These are phyloP conservation scores for Plutella xylostella DNA, from an alignment of 2,888 invertebrate species.

Conservation along the genomic window DNA sequence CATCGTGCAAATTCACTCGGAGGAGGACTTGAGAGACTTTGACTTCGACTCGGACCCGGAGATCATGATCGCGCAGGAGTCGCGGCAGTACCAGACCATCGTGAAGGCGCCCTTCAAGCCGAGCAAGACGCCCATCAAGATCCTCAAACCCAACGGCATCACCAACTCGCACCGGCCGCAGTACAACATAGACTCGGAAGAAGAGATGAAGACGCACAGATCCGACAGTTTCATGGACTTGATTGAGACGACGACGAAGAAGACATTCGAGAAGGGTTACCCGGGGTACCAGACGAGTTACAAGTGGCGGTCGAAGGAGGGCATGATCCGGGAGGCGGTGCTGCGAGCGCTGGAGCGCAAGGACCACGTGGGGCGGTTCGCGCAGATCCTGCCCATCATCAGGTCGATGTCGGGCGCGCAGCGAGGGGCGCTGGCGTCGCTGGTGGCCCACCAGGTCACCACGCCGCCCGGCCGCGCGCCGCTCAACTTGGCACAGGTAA, in stretches of 20 bases:
- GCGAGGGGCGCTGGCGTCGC: slow-evolving; percentile 70
- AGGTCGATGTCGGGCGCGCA: slow-evolving; percentile 73
- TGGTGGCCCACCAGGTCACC: slow-evolving; percentile 73
- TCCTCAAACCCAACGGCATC: slow-evolving; percentile 32
- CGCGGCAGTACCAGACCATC: slow-evolving; percentile 46
- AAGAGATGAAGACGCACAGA: slow-evolving; percentile 18
- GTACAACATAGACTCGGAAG: slow-evolving; percentile 54
- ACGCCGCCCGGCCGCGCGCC: slow-evolving; percentile 64
- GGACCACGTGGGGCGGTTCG: slow-evolving; percentile 70
- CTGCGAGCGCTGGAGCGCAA: slow-evolving; percentile 69
- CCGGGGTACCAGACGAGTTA: slow-evolving; percentile 40
- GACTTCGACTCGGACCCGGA: slow-evolving; percentile 45
- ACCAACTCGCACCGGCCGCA: slow-evolving; percentile 61
- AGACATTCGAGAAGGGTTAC: slow-evolving; percentile 32
- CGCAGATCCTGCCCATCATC: slow-evolving; percentile 74
- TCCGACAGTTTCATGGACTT: slow-evolving; percentile 35
- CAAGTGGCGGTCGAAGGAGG: slow-evolving; percentile 47
- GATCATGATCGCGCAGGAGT: slow-evolving; percentile 59
- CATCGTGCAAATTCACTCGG: slow-evolving; percentile 12
- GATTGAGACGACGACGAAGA: slow-evolving; percentile 30
- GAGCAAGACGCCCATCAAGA: slow-evolving; percentile 29
- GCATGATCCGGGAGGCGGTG: slow-evolving; percentile 63
- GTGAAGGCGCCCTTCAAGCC: slow-evolving; percentile 46
- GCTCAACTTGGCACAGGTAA: slow-evolving; percentile 69
- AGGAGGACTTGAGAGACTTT: slow-evolving; percentile 43